Evolutionary conservation across 2,797 vertebrate species (phyloP).

Genomic region (Bucorvus abyssinicus): DNA sequence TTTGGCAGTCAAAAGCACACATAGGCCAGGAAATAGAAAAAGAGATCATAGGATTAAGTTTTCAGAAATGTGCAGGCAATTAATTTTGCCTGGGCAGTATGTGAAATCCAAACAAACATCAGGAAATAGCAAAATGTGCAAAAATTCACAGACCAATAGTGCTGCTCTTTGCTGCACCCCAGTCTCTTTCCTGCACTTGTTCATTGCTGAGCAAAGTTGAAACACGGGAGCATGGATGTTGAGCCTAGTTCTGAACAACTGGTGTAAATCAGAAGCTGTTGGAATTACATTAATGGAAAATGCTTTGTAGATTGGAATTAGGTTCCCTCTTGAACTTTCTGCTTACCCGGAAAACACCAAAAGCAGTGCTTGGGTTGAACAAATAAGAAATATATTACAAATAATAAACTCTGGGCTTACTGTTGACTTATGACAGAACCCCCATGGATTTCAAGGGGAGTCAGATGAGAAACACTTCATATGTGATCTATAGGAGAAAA

Average conservation of each 20-base stretch:
- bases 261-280: neutral
- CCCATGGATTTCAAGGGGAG: neutral
- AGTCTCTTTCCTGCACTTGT: neutral
- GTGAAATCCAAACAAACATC: slow-evolving; percentile 60
- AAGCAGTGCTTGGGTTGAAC: neutral
- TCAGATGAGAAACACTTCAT: neutral
- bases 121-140: slow-evolving; percentile 42
- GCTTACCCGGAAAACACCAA: neutral
- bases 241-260: neutral
- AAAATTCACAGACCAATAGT: slow-evolving; percentile 17
- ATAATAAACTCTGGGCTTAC: slow-evolving; percentile 17
- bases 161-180: slow-evolving; percentile 12
- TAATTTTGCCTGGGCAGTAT: slow-evolving; percentile 44
- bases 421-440: slow-evolving; percentile 26
- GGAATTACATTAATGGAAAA: neutral
- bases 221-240: neutral
- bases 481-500: neutral
- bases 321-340: slow-evolving; percentile 15
- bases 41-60: slow-evolving; percentile 28
- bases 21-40: slow-evolving; percentile 33
- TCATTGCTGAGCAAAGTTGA: neutral
- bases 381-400: slow-evolving; percentile 47
- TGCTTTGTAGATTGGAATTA: neutral
- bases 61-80: slow-evolving; percentile 59
- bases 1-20: slow-evolving; percentile 49